Conservation (phyloP, 2,113 vertebrate species). For the Cyanoderma ruficeps region DNA sequence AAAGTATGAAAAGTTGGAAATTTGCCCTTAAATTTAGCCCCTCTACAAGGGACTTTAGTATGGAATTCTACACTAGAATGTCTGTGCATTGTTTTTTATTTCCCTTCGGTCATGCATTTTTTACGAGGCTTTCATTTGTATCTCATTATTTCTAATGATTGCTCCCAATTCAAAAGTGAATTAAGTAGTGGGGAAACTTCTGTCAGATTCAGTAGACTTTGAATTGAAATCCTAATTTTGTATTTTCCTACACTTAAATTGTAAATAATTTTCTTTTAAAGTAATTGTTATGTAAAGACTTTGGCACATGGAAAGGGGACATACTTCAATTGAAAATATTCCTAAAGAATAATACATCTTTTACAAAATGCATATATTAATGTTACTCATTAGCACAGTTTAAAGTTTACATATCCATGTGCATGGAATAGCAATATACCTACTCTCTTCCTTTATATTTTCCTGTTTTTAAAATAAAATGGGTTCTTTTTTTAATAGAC, state of each 20-base stretch:
- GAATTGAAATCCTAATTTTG: background rate
- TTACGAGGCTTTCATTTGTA: background rate
- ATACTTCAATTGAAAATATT: background rate
- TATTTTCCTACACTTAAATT: background rate
- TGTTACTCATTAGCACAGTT: background rate
- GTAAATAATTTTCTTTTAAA: background rate
- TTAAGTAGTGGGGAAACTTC: background rate
- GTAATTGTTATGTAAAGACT: background rate
- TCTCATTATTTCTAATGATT: background rate
- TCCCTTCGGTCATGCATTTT: background rate
- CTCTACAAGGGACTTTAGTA: background rate
- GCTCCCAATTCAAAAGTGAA: background rate
- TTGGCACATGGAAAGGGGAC: background rate
- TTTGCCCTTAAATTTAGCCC: background rate
- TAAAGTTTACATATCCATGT: background rate
- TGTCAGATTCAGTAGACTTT: background rate
- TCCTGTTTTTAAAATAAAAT: background rate
- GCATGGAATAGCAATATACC: background rate
- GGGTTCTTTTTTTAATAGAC: background rate
- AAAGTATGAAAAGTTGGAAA: background rate
- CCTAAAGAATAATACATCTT: background rate
- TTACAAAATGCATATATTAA: background rate
- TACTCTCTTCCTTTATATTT: background rate
- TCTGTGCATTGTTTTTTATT: background rate
- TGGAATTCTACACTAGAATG: background rate